Percentiles rank a stretch among this genome's conserved stretches.
These are phyloP conservation scores for Drosophila differens DNA, from an alignment of 2,888 invertebrate genomes.

Conservation along the genomic window DNA sequence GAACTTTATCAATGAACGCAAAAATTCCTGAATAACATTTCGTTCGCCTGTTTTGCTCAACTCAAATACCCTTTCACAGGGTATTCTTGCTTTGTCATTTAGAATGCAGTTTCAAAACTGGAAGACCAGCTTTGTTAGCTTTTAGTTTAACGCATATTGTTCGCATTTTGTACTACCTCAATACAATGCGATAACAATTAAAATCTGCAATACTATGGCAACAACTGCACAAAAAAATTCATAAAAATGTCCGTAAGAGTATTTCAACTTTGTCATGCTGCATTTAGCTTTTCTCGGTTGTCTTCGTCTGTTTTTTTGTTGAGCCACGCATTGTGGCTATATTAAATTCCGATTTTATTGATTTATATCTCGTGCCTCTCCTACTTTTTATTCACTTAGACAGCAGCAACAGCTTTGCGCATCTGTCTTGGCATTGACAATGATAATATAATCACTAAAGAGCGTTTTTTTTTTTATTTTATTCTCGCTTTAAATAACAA, in stretches of 20 bases:
- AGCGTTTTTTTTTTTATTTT: constrained; percentile 2
- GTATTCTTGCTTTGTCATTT: not conserved
- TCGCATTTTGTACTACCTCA: not conserved
- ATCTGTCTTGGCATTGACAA: constrained; percentile 45
- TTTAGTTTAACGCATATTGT: not conserved
- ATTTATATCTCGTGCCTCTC: constrained; percentile 55
- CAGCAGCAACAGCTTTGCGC: constrained; percentile 51
- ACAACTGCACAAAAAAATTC: not conserved
- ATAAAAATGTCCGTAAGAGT: not conserved
- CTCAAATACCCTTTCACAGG: constrained; percentile 5
- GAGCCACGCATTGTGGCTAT: constrained; percentile 57
- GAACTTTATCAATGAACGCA: constrained; percentile 71
- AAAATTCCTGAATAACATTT: constrained; percentile 66
- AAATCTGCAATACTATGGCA: not conserved
- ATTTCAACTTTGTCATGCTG: not conserved
- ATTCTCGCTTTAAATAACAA: constrained; percentile 4
- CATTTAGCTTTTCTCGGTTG: not conserved
- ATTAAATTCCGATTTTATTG: constrained; percentile 78
- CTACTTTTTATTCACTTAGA: constrained; percentile 53
- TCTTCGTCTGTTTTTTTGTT: constrained; percentile 17
- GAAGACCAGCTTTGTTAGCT: not conserved
- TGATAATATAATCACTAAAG: constrained; percentile 54
- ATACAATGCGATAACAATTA: not conserved
- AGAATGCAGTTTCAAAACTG: not conserved
- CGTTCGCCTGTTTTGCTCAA: constrained; percentile 10